Evolutionary conservation across 2,113 vertebrate species (phyloP), one percentile per base, ranked within the genome.

Genomic region (Campylomormyrus tamandua): DNA sequence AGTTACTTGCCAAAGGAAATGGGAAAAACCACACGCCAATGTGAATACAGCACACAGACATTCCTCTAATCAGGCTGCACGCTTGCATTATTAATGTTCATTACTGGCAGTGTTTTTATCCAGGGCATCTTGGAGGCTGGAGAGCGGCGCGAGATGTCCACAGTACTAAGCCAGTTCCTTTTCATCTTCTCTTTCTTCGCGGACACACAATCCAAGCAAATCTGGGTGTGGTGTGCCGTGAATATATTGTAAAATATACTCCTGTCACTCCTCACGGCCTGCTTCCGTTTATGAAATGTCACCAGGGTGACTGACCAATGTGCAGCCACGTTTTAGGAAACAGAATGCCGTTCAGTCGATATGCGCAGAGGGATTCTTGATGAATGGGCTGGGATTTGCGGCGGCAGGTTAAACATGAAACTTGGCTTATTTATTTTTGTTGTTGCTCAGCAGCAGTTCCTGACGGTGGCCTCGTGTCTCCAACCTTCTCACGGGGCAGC

Each of bases 51-150:
- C 66, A 45, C 66, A 45, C 90, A 74, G 74, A 85, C 83, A 10
- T 88, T 91, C 86, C 58, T 45, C 89, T 92, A 90, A 91, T 92
- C 91, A 90, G 91, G 74, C 87, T 89, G 80, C 90, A 88, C 19
- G 48, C 17, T 53, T 92, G 89, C 93, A 93, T 92, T 93, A 93
- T 93, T 93, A 92, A 92, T 92, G 89, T 83, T 87, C 89, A 87
- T 91, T 92, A 84, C 89, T 90, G 90, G 52, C 56, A 42, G n/a
- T 48, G 46, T 42, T 31, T 89, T 77, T 58, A 80, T 80, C 35
- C 31, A 50, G 83, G 56, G 50, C 74, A 85, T 52, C n/a, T 39
- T 21, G 66, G 52, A 50, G 74, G 21, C 46, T 7, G 46, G 39
- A 13, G 89, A 50, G 48, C 11, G 5, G 15, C 7, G 48, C 13